These are phyloP conservation scores for Jordanella pulchra DNA, from an alignment of 2,797 vertebrate genomes.

Conservation along the genomic window DNA sequence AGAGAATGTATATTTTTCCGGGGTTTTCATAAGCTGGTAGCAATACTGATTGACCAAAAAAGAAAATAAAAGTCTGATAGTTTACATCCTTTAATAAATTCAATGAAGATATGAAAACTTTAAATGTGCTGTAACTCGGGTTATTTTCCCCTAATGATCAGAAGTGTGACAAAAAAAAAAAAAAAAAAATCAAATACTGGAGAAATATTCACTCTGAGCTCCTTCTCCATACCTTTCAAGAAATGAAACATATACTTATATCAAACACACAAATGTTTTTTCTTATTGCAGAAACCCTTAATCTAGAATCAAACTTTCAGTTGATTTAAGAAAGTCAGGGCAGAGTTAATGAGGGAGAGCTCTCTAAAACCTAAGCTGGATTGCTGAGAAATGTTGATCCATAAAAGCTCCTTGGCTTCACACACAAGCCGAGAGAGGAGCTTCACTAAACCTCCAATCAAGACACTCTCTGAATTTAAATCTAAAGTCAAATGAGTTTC, in stretches of 20 bases:
- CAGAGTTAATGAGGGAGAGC: slow-evolving; percentile 48
- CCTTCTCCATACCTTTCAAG: not conserved
- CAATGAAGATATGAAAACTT: not conserved
- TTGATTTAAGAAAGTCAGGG: slow-evolving; percentile 43
- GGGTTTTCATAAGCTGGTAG: too few relatives aligned
- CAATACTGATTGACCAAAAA: too few relatives aligned
- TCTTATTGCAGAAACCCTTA: not conserved
- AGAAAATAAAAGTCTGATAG: not conserved
- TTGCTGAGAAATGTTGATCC: slow-evolving; percentile 47
- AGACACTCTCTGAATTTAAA: slow-evolving; percentile 17
- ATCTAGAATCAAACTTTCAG: slow-evolving; percentile 29
- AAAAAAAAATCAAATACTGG: not conserved
- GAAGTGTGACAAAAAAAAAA: not conserved
- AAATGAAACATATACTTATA: not conserved
- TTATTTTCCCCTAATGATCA: not conserved
- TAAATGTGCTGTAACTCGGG: not conserved
- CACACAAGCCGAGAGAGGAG: slow-evolving; percentile 23
- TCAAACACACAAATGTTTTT: not conserved
- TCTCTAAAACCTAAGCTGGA: slow-evolving; percentile 39
- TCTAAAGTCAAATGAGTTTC: slow-evolving; percentile 43
- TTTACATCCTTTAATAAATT: not conserved
- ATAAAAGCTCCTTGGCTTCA: slow-evolving; percentile 38
- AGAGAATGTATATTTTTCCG: too few relatives aligned
- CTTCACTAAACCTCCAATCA: slow-evolving; percentile 1
- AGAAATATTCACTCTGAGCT: not conserved